Evolutionary conservation across 2,888 invertebrate species (phyloP).

Genomic region (Isoperla grammatica): DNA sequence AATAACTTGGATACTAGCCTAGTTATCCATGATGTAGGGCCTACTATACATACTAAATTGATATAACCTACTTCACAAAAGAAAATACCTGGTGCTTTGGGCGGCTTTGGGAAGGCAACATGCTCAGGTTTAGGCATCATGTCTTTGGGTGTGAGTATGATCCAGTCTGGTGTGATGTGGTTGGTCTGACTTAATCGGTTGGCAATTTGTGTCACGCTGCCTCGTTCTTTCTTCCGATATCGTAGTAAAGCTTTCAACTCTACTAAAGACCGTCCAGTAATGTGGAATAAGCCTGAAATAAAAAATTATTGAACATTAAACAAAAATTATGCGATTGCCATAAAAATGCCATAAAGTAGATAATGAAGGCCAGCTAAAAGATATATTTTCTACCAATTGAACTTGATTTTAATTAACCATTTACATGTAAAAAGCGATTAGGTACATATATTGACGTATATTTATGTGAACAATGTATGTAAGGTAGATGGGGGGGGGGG

Average conservation of each 20-base stretch:
- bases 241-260: constrained; percentile 53
- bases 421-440: too few relatives aligned
- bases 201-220: constrained; percentile 65
- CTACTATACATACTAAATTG: constrained; percentile 5
- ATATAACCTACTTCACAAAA: not conserved
- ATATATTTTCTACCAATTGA: not conserved
- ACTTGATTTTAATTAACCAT: too few relatives aligned
- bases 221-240: constrained; percentile 54
- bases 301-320: not conserved
- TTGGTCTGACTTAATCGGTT: constrained; percentile 62
- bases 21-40: too few relatives aligned
- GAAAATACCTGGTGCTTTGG: constrained; percentile 69
- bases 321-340: not conserved
- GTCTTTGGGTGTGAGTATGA: constrained; percentile 65
- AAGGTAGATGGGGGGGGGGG: too few relatives aligned
- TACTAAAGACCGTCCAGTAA: constrained; percentile 50
- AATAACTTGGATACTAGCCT: too few relatives aligned
- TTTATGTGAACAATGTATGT: too few relatives aligned
- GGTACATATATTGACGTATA: too few relatives aligned
- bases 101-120: constrained; percentile 85
- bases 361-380: too few relatives aligned
- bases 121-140: constrained; percentile 74
- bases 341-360: not conserved
- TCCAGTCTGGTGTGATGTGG: constrained; percentile 60
- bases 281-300: constrained; percentile 44